Percentiles rank a stretch among this genome's conserved stretches.
phyloP scores from a whole-genome alignment of 2,113 vertebrate species.

The Oreochromis niloticus region DNA sequence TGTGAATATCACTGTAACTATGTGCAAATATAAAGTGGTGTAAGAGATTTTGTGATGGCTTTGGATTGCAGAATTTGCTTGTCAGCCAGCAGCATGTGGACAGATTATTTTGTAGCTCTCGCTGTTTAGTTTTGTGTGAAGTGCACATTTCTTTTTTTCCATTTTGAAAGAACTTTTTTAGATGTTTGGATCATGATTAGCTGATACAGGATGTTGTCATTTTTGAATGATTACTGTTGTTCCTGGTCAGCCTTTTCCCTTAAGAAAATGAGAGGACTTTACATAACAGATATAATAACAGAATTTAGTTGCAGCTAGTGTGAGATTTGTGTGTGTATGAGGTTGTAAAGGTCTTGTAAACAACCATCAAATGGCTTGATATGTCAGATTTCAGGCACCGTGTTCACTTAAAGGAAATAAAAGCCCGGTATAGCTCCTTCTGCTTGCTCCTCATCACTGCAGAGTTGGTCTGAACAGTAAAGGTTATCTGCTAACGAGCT shows the following conservation, averaged over 20 bases:
- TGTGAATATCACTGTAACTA: not conserved
- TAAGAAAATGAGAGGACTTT: not conserved
- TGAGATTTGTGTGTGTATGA: not conserved
- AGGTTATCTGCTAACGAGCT: not conserved
- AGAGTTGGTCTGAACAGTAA: not conserved
- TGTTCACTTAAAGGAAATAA: not conserved
- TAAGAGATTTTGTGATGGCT: not conserved
- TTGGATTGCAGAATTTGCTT: not conserved
- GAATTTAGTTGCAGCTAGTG: not conserved
- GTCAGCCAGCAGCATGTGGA: not conserved
- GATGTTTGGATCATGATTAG: not conserved
- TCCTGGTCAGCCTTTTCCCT: not conserved
- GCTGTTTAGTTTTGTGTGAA: not conserved
- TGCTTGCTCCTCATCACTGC: not conserved
- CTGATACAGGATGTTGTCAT: not conserved
- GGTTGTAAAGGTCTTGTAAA: not conserved
- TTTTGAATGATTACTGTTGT: not conserved
- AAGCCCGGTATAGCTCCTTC: not conserved
- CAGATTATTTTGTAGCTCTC: not conserved
- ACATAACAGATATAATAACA: not conserved
- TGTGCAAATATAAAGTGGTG: not conserved
- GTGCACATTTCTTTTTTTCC: rapidly evolving
- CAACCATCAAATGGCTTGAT: not conserved
- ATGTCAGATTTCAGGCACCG: not conserved
- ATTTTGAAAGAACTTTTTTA: not conserved